Evolutionary conservation across 2,113 vertebrate species (phyloP).

Genomic region (Lontra canadensis): DNA sequence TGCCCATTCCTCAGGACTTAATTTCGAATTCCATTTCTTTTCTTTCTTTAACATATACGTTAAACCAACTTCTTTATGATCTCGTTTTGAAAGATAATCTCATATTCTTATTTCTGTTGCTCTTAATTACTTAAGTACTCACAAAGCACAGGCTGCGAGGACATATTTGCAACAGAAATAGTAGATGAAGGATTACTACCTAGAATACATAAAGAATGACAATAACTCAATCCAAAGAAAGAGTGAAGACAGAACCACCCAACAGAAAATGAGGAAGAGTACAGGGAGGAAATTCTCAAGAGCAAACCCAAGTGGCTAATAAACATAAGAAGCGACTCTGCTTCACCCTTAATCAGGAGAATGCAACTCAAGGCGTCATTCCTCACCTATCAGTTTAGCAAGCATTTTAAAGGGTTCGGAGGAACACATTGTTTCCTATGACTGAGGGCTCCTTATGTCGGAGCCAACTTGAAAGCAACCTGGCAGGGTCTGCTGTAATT

Average conservation of each 20-base stretch:
- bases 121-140: background rate
- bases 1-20: background rate
- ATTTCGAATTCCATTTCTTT: background rate
- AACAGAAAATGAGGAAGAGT: background rate
- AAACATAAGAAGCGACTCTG: background rate
- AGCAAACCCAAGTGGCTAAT: background rate
- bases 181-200: background rate
- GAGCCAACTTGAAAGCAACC: background rate
- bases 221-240: background rate
- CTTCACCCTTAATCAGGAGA: background rate
- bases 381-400: background rate
- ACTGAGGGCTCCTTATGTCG: background rate
- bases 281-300: background rate
- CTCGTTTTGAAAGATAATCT: background rate
- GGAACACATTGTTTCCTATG: background rate
- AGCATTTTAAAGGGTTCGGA: background rate
- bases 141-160: background rate
- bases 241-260: background rate
- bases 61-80: background rate
- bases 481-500: background rate
- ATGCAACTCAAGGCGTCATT: background rate
- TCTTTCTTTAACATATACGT: conserved; percentile 6
- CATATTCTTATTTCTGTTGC: background rate
- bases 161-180: background rate
- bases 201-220: background rate